phyloP scores from a whole-genome alignment of 2,888 invertebrate genomes.

The Xestoiulus laeticollis region DNA sequence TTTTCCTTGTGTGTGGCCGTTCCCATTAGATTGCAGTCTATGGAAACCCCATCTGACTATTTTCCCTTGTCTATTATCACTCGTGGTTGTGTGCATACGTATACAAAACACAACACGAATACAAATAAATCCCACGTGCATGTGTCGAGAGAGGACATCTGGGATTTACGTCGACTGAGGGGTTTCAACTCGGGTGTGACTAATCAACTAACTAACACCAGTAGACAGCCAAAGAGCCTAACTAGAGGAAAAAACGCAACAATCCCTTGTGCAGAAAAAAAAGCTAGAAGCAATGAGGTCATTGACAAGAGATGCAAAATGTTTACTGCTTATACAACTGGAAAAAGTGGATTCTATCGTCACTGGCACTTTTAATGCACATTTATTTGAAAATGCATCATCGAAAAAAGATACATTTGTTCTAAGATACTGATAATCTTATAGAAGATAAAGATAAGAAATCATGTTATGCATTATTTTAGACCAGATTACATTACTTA shows the following conservation, averaged over 20 bases:
- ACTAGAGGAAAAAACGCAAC: not conserved
- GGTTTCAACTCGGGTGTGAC: not conserved
- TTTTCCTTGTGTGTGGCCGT: not conserved
- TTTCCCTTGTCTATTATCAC: conserved; percentile 2
- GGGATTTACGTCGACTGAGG: not conserved
- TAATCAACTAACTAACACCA: not conserved
- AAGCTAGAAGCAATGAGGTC: not conserved
- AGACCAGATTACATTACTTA: too few species aligned
- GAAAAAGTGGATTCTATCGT: too few species aligned
- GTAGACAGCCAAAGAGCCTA: not conserved
- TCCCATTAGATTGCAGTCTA: not conserved
- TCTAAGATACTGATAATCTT: too few species aligned
- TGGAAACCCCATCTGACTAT: not conserved
- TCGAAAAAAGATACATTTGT: too few species aligned
- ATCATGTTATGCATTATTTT: too few species aligned
- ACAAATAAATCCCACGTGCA: conserved; percentile 26
- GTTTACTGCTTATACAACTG: not conserved
- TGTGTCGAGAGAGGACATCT: conserved; percentile 10
- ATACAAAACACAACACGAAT: not conserved
- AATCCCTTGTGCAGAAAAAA: too few species aligned
- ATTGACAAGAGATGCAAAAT: not conserved
- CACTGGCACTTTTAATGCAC: too few species aligned
- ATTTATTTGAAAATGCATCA: not conserved
- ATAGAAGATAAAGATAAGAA: too few species aligned
- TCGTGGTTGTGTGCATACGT: conserved; percentile 9